These are phyloP conservation scores for Morpho helenor DNA, from an alignment of 2,888 invertebrate genomes.

Conservation along the genomic window DNA sequence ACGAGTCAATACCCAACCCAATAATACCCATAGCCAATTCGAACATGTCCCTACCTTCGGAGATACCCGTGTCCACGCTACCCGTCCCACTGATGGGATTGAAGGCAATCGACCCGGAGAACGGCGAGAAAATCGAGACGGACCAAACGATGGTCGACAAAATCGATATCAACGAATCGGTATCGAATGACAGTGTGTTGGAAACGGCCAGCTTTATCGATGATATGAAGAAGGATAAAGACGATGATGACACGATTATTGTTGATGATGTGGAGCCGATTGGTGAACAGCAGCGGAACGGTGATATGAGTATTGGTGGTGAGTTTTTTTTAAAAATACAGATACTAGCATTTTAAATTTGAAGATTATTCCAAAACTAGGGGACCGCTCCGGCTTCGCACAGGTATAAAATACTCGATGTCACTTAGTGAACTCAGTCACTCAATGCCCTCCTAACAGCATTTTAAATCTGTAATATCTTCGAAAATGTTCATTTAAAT, in stretches of 20 bases:
- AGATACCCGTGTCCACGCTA: constrained; percentile 80
- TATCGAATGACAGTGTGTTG: constrained; percentile 42
- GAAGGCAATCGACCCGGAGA: constrained; percentile 47
- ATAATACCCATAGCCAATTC: constrained; percentile 82
- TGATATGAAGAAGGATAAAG: constrained; percentile 58
- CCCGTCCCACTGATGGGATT: constrained; percentile 70
- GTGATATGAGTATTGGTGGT: constrained; percentile 74
- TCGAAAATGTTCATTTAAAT: too few species aligned
- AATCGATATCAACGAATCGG: constrained; percentile 36
- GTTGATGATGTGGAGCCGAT: constrained; percentile 57
- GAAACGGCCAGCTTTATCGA: constrained; percentile 51
- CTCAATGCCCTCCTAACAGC: too few species aligned
- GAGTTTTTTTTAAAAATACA: constrained; percentile 27
- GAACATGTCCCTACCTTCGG: constrained; percentile 78
- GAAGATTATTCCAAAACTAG: neutral
- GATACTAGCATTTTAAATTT: neutral
- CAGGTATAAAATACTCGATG: too few species aligned
- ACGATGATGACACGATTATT: constrained; percentile 52
- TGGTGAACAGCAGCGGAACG: constrained; percentile 53
- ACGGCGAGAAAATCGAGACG: constrained; percentile 35
- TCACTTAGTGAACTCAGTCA: too few species aligned
- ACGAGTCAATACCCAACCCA: constrained; percentile 86
- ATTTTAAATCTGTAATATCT: too few species aligned
- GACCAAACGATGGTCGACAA: constrained; percentile 49
- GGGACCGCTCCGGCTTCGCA: too few species aligned